Conservation (phyloP, 2,888 invertebrate species). For the Lissocephala sabroskyi region DNA sequence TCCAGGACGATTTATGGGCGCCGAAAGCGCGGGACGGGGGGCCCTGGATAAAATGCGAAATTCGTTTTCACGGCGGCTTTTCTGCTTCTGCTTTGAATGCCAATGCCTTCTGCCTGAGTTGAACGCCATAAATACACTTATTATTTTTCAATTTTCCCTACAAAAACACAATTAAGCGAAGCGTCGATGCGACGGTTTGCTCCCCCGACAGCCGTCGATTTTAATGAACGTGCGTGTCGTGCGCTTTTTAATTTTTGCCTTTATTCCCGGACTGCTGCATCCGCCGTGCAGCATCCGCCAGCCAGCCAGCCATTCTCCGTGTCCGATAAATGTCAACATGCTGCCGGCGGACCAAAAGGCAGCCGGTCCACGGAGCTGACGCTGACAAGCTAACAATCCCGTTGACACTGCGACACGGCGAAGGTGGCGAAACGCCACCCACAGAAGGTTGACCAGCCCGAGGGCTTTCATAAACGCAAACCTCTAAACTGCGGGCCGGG, state of each 20-base stretch:
- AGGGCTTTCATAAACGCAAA: conserved; percentile 4
- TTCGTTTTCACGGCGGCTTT: too few species aligned
- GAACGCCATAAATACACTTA: too few species aligned
- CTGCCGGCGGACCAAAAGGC: conserved; percentile 7
- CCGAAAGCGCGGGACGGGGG: too few species aligned
- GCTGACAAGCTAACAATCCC: conserved; percentile 37
- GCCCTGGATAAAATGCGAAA: too few species aligned
- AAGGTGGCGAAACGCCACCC: background rate
- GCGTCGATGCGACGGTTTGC: background rate
- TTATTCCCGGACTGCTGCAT: too few species aligned
- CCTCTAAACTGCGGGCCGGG: too few species aligned
- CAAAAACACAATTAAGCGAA: conserved; percentile 16
- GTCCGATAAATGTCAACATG: conserved; percentile 43
- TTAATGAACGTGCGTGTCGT: background rate
- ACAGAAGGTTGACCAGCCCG: conserved; percentile 29
- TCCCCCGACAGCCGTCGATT: background rate
- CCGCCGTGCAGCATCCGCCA: too few species aligned
- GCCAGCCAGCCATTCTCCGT: conserved; percentile 21
- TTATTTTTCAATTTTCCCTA: too few species aligned
- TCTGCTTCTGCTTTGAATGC: too few species aligned
- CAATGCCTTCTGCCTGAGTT: too few species aligned
- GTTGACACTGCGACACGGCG: conserved; percentile 39
- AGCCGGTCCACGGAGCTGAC: background rate
- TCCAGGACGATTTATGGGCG: too few species aligned
- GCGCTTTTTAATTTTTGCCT: conserved; percentile 24